Evolutionary conservation across 37 sponge, comb jelly and placozoan species (phyloP).

Genomic region (Theonella swinhoei): DNA sequence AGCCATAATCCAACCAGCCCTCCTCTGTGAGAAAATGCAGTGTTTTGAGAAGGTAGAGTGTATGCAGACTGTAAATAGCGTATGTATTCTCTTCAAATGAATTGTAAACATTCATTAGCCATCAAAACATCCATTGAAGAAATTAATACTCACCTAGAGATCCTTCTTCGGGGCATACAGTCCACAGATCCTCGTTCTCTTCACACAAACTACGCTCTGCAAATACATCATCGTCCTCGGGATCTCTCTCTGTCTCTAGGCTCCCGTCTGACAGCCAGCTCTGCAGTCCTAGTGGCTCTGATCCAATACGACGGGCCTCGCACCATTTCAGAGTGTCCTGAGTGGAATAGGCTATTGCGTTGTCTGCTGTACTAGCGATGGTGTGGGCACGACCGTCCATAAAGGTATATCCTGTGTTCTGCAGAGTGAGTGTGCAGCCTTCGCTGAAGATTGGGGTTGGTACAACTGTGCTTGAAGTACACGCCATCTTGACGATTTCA

Average conservation of each 20-base stretch:
- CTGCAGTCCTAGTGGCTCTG: slow-evolving; percentile 26
- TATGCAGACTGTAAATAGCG: too few relatives aligned
- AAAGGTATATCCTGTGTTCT: too few relatives aligned
- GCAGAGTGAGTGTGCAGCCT: too few relatives aligned
- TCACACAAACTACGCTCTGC: background rate
- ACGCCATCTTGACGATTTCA: too few relatives aligned
- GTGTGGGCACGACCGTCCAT: too few relatives aligned
- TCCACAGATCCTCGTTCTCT: background rate
- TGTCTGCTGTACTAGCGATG: too few relatives aligned
- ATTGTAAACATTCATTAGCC: background rate
- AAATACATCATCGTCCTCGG: slow-evolving; percentile 33
- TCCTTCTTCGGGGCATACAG: background rate
- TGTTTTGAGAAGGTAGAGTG: too few relatives aligned
- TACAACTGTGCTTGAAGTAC: too few relatives aligned
- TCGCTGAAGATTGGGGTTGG: too few relatives aligned
- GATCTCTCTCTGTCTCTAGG: slow-evolving; percentile 8
- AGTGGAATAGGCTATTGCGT: too few relatives aligned
- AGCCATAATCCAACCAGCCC: background rate
- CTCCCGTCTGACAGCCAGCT: background rate
- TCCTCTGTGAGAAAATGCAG: background rate
- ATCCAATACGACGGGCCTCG: slow-evolving; percentile 40
- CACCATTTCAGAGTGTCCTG: slow-evolving; percentile 37
- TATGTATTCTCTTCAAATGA: background rate
- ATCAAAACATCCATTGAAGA: background rate
- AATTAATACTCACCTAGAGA: background rate